Base-by-base conservation (phyloP, 2,797 vertebrate species). In the Morelia viridis region DNA sequence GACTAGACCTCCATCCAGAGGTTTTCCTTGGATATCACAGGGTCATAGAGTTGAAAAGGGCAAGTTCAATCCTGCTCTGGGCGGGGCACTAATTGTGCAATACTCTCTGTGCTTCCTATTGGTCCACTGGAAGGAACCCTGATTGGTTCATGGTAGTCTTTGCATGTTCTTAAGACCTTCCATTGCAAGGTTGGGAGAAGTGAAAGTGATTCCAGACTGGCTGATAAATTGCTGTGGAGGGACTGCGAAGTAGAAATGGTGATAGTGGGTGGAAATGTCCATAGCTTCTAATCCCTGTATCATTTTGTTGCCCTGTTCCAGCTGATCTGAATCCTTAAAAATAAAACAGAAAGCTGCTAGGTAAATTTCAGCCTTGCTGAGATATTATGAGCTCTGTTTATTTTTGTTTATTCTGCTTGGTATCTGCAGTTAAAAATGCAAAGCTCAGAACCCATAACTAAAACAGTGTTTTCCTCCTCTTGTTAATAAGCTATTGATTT, bases 91-190 rank as follows among this genome's bases (percentile, higher is more conserved):
- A 65, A 65, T 65, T 65, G 3, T 5, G n/a, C 28, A n/a, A 11
- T 5, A 11, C 12, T 65, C 11, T 65, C n/a, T 65, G 10, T 65
- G 64, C 11, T 65, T n/a, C 28, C 28, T n/a, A 65, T n/a, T 65
- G 26, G 10, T 65, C 62, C 24, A 22, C 24, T 26, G 9, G 61
- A 26, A 62, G 61, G 61, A 62, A 62, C 22, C 61, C 61, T 62
- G 92, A 88, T 94, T 94, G 91, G 93, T 95, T 93, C 92, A 53
- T 83, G 26, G 61, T 65, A n/a, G 0, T 92, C 11, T 60, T 92
- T 87, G 94, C 91, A 86, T 90, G 6, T 0, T 0, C 91, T 93
- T 95, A 90, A 24, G 92, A 58, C 84, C 96, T 95, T 88, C 13
- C 19, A 95, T 96, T 53, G 50, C 50, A 53, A 53, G 50, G 8